Percentiles rank a stretch among this genome's conserved stretches.
Evolutionary conservation across 1,140 invertebrate species (phyloP).

Genomic region (Caenorhabditis remanei): DNA sequence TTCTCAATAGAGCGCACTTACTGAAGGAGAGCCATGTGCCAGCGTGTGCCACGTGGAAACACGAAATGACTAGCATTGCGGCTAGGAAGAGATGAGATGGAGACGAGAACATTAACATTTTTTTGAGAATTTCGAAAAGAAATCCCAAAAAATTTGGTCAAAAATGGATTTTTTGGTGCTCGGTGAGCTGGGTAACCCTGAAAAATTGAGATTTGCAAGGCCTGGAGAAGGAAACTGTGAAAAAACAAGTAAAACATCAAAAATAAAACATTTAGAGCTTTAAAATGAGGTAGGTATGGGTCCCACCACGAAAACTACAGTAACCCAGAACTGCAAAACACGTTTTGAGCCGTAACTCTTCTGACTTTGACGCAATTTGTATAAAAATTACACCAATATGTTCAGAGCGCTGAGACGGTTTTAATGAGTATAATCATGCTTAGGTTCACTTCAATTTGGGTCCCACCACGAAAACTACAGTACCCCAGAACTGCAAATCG

Average conservation of each 20-base stretch:
- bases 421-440: too few relatives aligned
- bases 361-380: too few relatives aligned
- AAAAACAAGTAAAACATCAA: neutral
- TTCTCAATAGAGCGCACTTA: neutral
- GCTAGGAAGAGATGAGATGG: neutral
- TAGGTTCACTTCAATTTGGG: too few relatives aligned
- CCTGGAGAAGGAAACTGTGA: too few relatives aligned
- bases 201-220: neutral
- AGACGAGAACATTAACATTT: neutral
- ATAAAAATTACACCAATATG: too few relatives aligned
- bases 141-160: neutral
- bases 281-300: too few relatives aligned
- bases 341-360: too few relatives aligned
- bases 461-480: too few relatives aligned
- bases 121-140: neutral
- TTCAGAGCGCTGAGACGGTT: too few relatives aligned
- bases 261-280: neutral
- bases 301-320: too few relatives aligned
- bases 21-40: conserved; percentile 47
- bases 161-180: neutral
- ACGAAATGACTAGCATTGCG: neutral
- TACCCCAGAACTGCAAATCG: too few relatives aligned
- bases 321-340: too few relatives aligned
- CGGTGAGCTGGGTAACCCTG: conserved; percentile 32
- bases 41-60: conserved; percentile 21